phyloP scores from a whole-genome alignment of 2,113 vertebrate genomes.

The Otis tarda region DNA sequence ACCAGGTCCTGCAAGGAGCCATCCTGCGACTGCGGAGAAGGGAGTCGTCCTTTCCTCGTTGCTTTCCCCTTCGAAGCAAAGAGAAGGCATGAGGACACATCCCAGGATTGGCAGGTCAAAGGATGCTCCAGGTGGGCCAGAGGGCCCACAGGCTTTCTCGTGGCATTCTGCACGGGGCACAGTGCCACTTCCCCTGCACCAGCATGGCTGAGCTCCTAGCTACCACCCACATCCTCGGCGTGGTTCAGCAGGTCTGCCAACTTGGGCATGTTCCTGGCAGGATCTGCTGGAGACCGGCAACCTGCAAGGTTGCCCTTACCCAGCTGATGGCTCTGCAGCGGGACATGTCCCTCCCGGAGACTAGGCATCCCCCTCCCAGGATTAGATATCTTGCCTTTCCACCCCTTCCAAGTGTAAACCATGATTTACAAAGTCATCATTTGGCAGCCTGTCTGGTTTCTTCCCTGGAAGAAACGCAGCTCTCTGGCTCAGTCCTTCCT shows the following conservation, averaged over 20 bases:
- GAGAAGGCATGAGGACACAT: not conserved
- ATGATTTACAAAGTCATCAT: not conserved
- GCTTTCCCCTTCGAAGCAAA: not conserved
- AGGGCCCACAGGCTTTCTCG: not conserved
- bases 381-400: not conserved
- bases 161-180: not conserved
- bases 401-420: not conserved
- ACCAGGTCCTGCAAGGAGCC: not conserved
- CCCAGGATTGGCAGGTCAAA: not conserved
- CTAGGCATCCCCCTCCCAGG: not conserved
- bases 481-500: not conserved
- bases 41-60: not conserved
- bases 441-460: not conserved
- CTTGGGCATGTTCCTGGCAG: not conserved
- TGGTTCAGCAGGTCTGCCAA: not conserved
- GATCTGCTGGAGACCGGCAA: not conserved
- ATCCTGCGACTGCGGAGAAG: not conserved
- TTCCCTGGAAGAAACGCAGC: not conserved
- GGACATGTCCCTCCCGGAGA: not conserved
- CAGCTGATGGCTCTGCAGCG: not conserved
- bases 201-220: not conserved
- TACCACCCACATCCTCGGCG: not conserved
- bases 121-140: not conserved
- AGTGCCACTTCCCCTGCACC: not conserved
- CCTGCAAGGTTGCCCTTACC: not conserved